Evolutionary conservation across 2,888 invertebrate species (phyloP), one percentile per base, ranked within the genome.

Genomic region (Lasioglossum pauxillum): DNA sequence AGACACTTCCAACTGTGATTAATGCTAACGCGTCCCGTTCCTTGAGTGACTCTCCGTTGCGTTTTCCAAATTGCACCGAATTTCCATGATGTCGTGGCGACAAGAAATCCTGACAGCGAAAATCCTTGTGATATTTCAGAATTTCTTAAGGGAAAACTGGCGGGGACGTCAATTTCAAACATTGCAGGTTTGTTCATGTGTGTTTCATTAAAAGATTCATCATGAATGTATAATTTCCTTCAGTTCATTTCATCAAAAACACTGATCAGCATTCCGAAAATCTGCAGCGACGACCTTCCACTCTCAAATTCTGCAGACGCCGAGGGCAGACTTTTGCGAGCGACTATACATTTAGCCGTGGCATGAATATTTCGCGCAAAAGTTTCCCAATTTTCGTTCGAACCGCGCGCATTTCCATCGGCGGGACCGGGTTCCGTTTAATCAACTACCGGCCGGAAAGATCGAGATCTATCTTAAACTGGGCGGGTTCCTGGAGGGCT

Each of bases 361-460:
- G 69, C 69, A 71, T 78, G 38, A 78, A 84, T 83, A 83, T 75
- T 84, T 78, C 78, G 14, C 69, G 74, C 67, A 44, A 31, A 83
- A 83, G 83, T 78, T 84, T 74, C 57, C 57, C 74, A 84, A 84
- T 84, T 83, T 77, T 83, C 74, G 23, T 74, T 19, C 69, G 60
- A 46, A 46, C 67, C 53, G 23, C 74, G 44, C 38, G 73, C 67
- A 69, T 82, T 84, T 60, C 73, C 84, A 77, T 74, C 46, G 69
- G 19, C 31, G 69, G 74, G 69, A 84, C 67, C 57, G 77, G 53
- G 16, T 44, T 74, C n/a, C 74, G 77, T 84, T 84, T 84, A 84
- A 84, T 84, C 84, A 71, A 83, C 77, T 49, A 31, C 38, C 64
- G 64, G 41, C 16, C 49, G 76, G 74, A 75, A 75, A 60, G 84